phyloP scores from a whole-genome alignment of 2,888 invertebrate species.

The Rhogogaster chlorosoma region DNA sequence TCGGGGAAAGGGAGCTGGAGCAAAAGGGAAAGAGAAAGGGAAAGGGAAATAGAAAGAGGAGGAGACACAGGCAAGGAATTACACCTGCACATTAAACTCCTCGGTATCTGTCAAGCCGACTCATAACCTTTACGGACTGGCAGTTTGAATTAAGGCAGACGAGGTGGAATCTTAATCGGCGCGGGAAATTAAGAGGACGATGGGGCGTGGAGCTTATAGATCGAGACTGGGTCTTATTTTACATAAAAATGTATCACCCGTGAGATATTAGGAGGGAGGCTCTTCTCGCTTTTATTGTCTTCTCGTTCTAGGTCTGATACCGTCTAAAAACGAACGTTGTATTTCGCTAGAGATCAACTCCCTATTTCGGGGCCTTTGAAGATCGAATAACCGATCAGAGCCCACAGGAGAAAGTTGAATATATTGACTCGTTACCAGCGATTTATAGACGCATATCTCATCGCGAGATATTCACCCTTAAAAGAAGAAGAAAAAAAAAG shows the following conservation, averaged over 20 bases:
- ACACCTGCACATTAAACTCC: constrained; percentile 29
- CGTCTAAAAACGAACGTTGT: not conserved
- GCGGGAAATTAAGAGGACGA: constrained; percentile 42
- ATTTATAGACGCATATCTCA: constrained; percentile 2
- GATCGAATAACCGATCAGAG: constrained; percentile 18
- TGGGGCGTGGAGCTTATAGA: constrained; percentile 19
- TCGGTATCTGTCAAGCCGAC: constrained; percentile 47
- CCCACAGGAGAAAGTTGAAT: constrained; percentile 13
- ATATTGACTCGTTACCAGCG: constrained; percentile 15
- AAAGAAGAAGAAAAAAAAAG: not conserved
- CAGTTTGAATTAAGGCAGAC: constrained; percentile 51
- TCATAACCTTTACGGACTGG: constrained; percentile 50
- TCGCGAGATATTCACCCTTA: not conserved
- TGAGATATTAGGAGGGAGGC: not conserved
- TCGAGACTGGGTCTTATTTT: constrained; percentile 62
- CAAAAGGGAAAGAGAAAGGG: not conserved
- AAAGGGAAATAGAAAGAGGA: not conserved
- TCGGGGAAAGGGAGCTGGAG: not conserved
- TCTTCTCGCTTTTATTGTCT: not conserved
- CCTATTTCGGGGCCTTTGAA: constrained; percentile 22
- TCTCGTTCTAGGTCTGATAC: not conserved
- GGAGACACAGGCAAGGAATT: constrained; percentile 35
- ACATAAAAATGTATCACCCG: constrained; percentile 67
- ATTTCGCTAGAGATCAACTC: not conserved
- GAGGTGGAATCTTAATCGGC: constrained; percentile 66